Evolutionary conservation across 2,797 vertebrate genomes (phyloP).

Genomic region (Ciconia nigra): DNA sequence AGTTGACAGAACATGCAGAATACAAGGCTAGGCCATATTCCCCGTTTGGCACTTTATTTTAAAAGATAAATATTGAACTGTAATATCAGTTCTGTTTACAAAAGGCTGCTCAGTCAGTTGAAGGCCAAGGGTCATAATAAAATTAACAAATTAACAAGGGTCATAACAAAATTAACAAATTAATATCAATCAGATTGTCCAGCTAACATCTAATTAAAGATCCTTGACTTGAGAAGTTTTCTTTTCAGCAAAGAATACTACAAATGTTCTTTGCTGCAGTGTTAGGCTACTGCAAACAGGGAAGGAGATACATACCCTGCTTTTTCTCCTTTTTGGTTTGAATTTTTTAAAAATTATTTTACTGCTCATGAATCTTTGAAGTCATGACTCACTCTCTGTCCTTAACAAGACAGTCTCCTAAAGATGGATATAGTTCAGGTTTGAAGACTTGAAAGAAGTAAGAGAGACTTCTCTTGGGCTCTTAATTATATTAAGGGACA

Average conservation of each 20-base stretch:
- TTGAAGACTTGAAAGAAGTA: not conserved
- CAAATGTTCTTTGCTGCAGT: not conserved
- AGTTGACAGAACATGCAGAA: not conserved
- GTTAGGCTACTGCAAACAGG: not conserved
- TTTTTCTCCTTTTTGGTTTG: conserved; percentile 1
- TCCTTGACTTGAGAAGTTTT: not conserved
- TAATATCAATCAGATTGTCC: not conserved
- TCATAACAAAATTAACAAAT: not conserved
- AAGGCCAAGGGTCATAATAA: not conserved
- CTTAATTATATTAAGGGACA: conserved; percentile 1
- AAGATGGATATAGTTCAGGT: not conserved
- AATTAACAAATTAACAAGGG: not conserved
- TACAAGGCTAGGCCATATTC: not conserved
- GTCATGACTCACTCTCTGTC: not conserved
- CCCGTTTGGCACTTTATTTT: not conserved
- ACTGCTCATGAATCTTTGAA: not conserved
- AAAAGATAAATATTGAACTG: not conserved
- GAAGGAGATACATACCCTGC: not conserved
- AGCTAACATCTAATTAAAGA: conserved; percentile 34
- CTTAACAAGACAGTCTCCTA: not conserved
- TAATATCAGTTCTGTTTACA: not conserved
- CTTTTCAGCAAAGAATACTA: not conserved
- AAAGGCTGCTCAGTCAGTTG: not conserved
- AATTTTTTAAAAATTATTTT: not conserved
- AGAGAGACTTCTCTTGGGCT: not conserved